Evolutionary conservation across 2,888 invertebrate species (phyloP), one percentile per base, ranked within the genome.

Genomic region (Ditula angustiorana): DNA sequence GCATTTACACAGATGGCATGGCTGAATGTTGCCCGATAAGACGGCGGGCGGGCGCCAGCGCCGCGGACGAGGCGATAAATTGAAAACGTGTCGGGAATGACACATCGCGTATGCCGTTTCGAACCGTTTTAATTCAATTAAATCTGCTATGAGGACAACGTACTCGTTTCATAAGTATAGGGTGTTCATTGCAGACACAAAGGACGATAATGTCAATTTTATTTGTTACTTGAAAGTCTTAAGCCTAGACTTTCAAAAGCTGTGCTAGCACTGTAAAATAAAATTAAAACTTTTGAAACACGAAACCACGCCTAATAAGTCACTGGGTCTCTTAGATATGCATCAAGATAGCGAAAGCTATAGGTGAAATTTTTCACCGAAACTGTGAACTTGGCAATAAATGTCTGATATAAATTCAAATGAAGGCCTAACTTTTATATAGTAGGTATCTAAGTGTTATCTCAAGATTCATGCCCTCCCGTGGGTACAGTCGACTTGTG

Each of bases 41-140:
- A 53, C 57, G 58, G 35, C 50, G 21, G 69, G 67, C 67, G 76
- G 80, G 78, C 47, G 59, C 82, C 77, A 79, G 69, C 68, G 71
- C 71, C 57, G 37, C 49, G 49, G 75, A 75, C 74, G 72, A 68
- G 74, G 74, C 82, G 82, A 87, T 88, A 88, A 86, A 90, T 90
- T 90, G 88, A 87, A 90, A 87, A 90, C 90, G 89, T 90, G 90
- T 85, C 78, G 73, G 71, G 87, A 86, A 87, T 87, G 76, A 79
- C 71, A 76, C 76, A 76, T 74, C 69, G 69, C 56, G 68, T 69
- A 73, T 76, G 75, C 75, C 73, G 76, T 70, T 68, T 61, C 57
- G 47, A 41, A 24, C 16, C 37, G 58, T 50, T 60, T 65, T 49
- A 55, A 60, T 55, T 65, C 23, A 60, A 65, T 65, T 59, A 55